Conservation (phyloP, 2,888 invertebrate genomes). For the Poecilobothrus nobilitatus region DNA sequence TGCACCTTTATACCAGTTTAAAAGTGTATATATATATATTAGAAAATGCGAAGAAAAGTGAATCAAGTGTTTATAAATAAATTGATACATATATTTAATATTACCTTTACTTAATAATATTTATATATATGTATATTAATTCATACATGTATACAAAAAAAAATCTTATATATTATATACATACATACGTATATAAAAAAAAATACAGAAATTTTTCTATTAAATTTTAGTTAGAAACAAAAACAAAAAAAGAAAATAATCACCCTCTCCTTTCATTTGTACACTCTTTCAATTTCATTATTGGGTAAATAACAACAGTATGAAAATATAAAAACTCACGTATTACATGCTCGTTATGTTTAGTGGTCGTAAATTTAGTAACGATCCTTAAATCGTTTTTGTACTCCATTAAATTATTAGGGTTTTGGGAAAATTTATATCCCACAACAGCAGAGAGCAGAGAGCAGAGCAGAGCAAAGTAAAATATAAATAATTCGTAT, state of each 20-base stretch:
- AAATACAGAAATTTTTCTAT: neutral
- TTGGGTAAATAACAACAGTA: slow-evolving; percentile 4
- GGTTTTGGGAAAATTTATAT: slow-evolving; percentile 3
- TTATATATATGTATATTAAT: neutral
- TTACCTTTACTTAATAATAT: neutral
- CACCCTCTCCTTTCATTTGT: neutral
- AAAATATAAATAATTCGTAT: too few relatives aligned
- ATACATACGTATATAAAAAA: too few relatives aligned
- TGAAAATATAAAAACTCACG: slow-evolving; percentile 7
- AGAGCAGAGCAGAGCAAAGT: neutral
- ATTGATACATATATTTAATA: neutral
- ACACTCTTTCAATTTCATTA: neutral
- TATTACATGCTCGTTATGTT: slow-evolving; percentile 26
- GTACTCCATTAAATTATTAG: slow-evolving; percentile 9
- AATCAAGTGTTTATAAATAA: neutral
- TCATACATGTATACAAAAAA: neutral
- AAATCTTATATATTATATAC: neutral
- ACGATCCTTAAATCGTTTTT: slow-evolving; percentile 23
- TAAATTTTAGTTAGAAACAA: neutral
- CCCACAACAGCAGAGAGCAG: neutral
- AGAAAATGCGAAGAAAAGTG: neutral
- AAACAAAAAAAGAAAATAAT: neutral
- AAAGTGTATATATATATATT: too few relatives aligned
- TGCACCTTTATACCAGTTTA: neutral
- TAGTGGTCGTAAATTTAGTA: slow-evolving; percentile 29